These are phyloP conservation scores for Smutsia gigantea DNA, from an alignment of 2,797 vertebrate genomes.

Conservation along the genomic window DNA sequence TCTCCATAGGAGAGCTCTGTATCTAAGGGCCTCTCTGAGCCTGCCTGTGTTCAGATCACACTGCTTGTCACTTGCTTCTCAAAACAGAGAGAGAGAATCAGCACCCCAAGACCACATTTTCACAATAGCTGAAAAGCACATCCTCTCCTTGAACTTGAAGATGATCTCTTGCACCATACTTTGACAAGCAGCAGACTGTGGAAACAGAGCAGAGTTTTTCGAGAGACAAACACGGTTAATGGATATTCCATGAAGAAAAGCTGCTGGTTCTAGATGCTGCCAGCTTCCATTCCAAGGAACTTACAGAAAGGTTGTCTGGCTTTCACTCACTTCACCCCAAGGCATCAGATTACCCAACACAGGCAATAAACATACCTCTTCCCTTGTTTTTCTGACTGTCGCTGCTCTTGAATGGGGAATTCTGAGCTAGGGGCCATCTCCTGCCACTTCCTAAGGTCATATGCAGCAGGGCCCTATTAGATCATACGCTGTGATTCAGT, in stretches of 20 bases:
- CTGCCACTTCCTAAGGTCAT: slow-evolving; percentile 62
- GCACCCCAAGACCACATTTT: background rate
- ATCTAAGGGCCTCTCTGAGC: background rate
- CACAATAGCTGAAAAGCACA: slow-evolving; percentile 15
- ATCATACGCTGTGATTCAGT: slow-evolving; percentile 73
- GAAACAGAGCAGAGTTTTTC: slow-evolving; percentile 72
- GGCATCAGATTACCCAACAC: slow-evolving; percentile 63
- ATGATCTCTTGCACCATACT: slow-evolving; percentile 55
- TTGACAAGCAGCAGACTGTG: slow-evolving; percentile 51
- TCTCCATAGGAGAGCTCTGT: background rate
- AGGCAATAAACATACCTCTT: slow-evolving; percentile 57
- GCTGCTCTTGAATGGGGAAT: slow-evolving; percentile 18
- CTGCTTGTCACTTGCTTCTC: background rate
- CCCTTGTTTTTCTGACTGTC: slow-evolving; percentile 67
- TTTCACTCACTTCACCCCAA: slow-evolving; percentile 62
- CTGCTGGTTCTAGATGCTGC: slow-evolving; percentile 50
- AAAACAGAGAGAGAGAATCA: background rate
- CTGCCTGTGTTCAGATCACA: background rate
- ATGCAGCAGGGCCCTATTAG: slow-evolving; percentile 51
- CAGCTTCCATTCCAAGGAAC: slow-evolving; percentile 64
- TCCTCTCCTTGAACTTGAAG: slow-evolving; percentile 51
- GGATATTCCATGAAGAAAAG: slow-evolving; percentile 70
- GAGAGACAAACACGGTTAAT: slow-evolving; percentile 77
- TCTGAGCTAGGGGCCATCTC: slow-evolving; percentile 55
- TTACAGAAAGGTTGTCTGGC: slow-evolving; percentile 70